Evolutionary conservation across 92 coral and sea anemone genomes (phyloP).

Genomic region (Siderastrea radians): DNA sequence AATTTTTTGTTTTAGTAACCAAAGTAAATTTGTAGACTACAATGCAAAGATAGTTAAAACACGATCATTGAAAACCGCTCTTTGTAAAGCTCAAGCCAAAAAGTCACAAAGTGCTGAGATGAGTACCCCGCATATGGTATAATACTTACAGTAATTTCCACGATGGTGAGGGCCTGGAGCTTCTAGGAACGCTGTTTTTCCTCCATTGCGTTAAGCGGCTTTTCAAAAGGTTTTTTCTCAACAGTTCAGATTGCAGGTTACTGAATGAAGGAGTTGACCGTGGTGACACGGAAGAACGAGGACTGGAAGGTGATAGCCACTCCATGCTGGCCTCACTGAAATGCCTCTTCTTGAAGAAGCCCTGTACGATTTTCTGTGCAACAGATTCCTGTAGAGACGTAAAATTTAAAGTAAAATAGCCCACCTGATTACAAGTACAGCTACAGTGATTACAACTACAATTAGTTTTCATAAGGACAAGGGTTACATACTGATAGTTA

Average conservation of each 20-base stretch:
- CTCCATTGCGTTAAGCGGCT: constrained; percentile 39
- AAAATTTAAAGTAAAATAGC: neutral
- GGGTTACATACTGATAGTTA: no score
- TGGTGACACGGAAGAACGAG: constrained; percentile 20
- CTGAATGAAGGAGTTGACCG: constrained; percentile 13
- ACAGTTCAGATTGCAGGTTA: constrained; percentile 14
- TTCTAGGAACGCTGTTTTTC: neutral
- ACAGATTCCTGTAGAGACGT: neutral
- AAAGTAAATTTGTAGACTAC: no score
- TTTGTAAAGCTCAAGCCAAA: no score
- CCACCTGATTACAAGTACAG: no score
- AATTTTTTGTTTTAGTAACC: no score
- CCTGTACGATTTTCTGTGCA: neutral
- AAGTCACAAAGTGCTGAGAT: neutral
- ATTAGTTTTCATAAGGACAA: no score
- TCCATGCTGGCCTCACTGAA: neutral
- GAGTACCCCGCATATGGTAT: neutral
- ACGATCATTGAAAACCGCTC: no score
- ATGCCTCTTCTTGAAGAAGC: neutral
- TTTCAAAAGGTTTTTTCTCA: constrained; percentile 24
- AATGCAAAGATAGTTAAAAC: no score
- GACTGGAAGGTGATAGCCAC: constrained; percentile 9
- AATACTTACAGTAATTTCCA: constrained; percentile 29
- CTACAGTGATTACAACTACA: no score
- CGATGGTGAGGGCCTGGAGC: neutral